phyloP scores from a whole-genome alignment of 2,888 invertebrate genomes.

The Rhagonycha lutea region DNA sequence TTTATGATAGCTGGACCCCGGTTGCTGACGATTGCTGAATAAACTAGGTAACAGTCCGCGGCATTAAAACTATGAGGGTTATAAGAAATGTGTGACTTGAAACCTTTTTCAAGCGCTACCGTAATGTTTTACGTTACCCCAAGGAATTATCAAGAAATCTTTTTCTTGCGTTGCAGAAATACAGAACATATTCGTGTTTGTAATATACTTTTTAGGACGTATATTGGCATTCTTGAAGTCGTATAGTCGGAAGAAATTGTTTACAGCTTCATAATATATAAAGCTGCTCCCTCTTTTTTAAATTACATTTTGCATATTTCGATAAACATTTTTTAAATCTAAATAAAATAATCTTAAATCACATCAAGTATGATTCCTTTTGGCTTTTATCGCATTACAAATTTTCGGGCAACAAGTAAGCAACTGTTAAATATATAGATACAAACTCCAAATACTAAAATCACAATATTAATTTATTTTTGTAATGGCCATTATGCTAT shows the following conservation, averaged over 20 bases:
- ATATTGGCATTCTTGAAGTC: slow-evolving; percentile 8
- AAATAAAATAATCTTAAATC: not conserved
- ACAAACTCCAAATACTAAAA: not conserved
- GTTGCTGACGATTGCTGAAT: slow-evolving; percentile 48
- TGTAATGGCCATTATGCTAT: not conserved
- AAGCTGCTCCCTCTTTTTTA: not conserved
- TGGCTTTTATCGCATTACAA: not conserved
- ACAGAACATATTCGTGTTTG: slow-evolving; percentile 9
- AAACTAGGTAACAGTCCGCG: slow-evolving; percentile 47
- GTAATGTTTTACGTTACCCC: slow-evolving; percentile 26
- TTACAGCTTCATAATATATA: not conserved
- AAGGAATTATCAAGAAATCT: slow-evolving; percentile 22
- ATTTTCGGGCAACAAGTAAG: not conserved
- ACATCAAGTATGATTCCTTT: not conserved
- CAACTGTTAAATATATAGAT: not conserved
- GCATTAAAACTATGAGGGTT: slow-evolving; percentile 43
- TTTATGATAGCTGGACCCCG: slow-evolving; percentile 44
- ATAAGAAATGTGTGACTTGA: slow-evolving; percentile 26
- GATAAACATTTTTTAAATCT: not conserved
- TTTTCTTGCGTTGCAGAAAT: slow-evolving; percentile 23
- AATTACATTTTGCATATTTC: not conserved
- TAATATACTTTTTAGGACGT: not conserved
- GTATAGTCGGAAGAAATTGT: not conserved
- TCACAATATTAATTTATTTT: not conserved
- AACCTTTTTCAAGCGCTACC: slow-evolving; percentile 22